Evolutionary conservation across 2,113 vertebrate genomes (phyloP), one percentile per base, ranked within the genome.

Genomic region (Hiodon alosoides): DNA sequence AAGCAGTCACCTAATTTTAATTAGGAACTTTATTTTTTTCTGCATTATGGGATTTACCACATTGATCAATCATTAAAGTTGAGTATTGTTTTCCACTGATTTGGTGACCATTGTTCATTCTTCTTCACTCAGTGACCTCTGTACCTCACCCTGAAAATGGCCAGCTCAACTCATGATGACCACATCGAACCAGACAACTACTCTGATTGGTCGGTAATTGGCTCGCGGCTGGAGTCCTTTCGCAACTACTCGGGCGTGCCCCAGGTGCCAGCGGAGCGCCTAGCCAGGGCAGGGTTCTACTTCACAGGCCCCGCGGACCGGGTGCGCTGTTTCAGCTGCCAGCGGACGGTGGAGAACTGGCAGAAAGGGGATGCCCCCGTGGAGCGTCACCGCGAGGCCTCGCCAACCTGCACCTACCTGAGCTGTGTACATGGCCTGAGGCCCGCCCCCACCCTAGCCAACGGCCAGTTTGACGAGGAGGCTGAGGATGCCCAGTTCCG

Each of bases 261-360:
- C 53, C 90, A 91, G 0, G 80, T 98, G 67, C 87, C 94, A 0
- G 86, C 90, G 0, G 82, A 83, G 55, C 89, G 87, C 0, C 69
- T 98, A 53, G 95, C 96, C 47, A 86, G 81, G 47, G 95, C 96
- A 14, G 97, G 96, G 50, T 97, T 98, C 82, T 90, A 94, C 59
- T 96, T 94, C 77, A 95, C 93, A 0, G 97, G 96, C 31, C 75
- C 85, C n/a, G 86, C 89, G 1, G 96, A 98, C 80, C 86, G 85
- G 0, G 97, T 96, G n/a, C 77, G 84, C 69, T 98, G 97, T 85
- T 98, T 95, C 85, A 93, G 95, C 78, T 99, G 96, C 86, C 79
- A 78, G 3, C 83, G 77, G 5, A 88, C 86, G 13, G 9, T 92
- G 66, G 93, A 95, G 84, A 91, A 94, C 84, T 98, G 97, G 97